Conservation (phyloP, 2,797 vertebrate species). For the Urocyon cinereoargenteus region DNA sequence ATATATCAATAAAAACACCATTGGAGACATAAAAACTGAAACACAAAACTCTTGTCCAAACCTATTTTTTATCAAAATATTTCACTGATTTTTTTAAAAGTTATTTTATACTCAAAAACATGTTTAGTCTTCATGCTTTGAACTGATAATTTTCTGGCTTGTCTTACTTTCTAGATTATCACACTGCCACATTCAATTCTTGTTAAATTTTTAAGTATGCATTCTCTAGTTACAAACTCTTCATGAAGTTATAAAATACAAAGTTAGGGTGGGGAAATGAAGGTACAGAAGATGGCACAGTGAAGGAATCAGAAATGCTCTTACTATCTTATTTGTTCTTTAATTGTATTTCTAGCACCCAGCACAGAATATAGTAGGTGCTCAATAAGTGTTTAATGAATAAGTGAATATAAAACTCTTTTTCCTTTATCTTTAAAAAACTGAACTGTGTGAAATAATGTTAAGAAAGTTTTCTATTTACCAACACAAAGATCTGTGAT, state of each 20-base stretch:
- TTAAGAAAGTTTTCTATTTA: constrained; percentile 35
- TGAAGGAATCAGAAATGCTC: constrained; percentile 13
- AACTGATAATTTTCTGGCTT: constrained; percentile 51
- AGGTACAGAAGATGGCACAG: background rate
- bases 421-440: constrained; percentile 37
- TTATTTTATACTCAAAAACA: constrained; percentile 46
- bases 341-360: background rate
- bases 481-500: constrained; percentile 31
- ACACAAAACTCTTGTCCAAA: constrained; percentile 41
- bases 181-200: background rate
- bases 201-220: constrained; percentile 37
- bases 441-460: constrained; percentile 37
- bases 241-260: constrained; percentile 64
- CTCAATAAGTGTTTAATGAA: constrained; percentile 39
- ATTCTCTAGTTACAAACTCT: constrained; percentile 57
- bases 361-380: background rate
- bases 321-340: constrained; percentile 35
- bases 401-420: constrained; percentile 40
- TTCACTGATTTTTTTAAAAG: background rate
- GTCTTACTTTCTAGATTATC: constrained; percentile 53
- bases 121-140: constrained; percentile 30
- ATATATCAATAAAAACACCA: background rate
- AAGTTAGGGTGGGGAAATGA: background rate
- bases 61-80: constrained; percentile 4
- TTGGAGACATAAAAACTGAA: constrained; percentile 40